phyloP scores from a whole-genome alignment of 2,113 vertebrate genomes.

The Uria aalge region DNA sequence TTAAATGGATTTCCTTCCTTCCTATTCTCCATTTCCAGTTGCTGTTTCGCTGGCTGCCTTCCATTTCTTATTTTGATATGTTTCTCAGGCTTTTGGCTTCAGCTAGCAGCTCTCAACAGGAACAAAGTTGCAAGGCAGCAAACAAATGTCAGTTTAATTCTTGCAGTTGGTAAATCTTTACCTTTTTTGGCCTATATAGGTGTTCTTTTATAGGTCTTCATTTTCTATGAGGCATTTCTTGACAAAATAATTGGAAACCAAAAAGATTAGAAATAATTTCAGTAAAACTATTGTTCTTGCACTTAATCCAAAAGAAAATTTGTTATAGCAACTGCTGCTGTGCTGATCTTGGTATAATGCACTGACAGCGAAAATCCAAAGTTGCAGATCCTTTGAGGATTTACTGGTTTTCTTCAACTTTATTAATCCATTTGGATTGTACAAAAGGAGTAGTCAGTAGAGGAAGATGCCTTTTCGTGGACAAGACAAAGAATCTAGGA shows the following conservation, averaged over 20 bases:
- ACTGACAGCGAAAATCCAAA: background rate
- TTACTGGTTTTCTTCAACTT: background rate
- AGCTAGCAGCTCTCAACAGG: background rate
- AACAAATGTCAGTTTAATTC: conserved; percentile 18
- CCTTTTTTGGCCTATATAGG: background rate
- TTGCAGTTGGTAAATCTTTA: conserved; percentile 1
- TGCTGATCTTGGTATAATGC: background rate
- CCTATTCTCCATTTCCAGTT: background rate
- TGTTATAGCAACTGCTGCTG: background rate
- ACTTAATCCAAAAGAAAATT: background rate
- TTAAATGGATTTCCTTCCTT: background rate
- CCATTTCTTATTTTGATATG: conserved; percentile 27
- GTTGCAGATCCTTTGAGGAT: background rate
- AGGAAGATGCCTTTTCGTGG: background rate
- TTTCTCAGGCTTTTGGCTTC: conserved; percentile 50
- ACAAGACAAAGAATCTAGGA: background rate
- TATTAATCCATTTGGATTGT: background rate
- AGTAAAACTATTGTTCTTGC: background rate
- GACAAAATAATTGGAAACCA: background rate
- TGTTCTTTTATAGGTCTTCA: background rate
- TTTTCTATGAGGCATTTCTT: background rate
- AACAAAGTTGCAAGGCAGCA: conserved; percentile 24
- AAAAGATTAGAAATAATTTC: background rate
- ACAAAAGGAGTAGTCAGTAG: background rate
- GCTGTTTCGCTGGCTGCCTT: background rate